These are phyloP conservation scores for Perca fluviatilis DNA, from an alignment of 2,113 vertebrate genomes.

Conservation along the genomic window DNA sequence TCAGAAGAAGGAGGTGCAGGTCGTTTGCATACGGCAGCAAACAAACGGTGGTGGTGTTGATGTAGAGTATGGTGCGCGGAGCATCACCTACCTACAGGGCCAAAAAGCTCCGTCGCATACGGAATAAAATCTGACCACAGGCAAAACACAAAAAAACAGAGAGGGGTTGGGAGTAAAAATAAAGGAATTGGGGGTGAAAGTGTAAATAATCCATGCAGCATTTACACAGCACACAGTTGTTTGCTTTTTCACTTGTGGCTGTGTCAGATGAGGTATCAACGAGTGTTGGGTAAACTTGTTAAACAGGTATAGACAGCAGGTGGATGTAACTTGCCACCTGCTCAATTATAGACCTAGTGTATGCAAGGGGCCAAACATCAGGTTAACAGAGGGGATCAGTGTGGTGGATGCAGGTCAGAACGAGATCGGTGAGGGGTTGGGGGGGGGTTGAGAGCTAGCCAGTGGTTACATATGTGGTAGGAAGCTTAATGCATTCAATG, in stretches of 20 bases:
- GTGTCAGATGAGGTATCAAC: neutral
- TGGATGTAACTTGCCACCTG: neutral
- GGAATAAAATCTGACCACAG: conserved; percentile 92
- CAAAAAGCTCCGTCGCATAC: conserved; percentile 91
- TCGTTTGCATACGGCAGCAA: conserved; percentile 34
- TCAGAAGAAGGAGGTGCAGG: conserved; percentile 44
- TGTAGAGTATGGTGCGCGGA: conserved; percentile 50
- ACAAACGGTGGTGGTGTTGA: conserved; percentile 13
- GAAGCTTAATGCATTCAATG: neutral
- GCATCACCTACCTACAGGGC: conserved; percentile 92
- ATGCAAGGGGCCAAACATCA: conserved; percentile 19
- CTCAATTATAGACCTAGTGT: conserved; percentile 2
- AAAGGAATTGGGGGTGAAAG: conserved; percentile 66
- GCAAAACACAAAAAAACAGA: conserved; percentile 85
- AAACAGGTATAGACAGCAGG: neutral
- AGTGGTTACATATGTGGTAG: conserved; percentile 4
- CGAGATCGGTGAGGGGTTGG: neutral
- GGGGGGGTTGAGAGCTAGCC: neutral
- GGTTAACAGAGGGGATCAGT: conserved; percentile 37
- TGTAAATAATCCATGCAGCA: conserved; percentile 81
- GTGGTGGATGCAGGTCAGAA: conserved; percentile 39
- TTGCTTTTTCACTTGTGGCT: conserved; percentile 12
- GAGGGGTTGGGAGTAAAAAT: conserved; percentile 57
- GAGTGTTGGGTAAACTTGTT: neutral
- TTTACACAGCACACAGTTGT: conserved; percentile 60